A percentile compares a stretch with the other conserved stretches of the same genome.
phyloP scores from a whole-genome alignment of 2,888 invertebrate genomes.

The Leptinotarsa tumamoca region DNA sequence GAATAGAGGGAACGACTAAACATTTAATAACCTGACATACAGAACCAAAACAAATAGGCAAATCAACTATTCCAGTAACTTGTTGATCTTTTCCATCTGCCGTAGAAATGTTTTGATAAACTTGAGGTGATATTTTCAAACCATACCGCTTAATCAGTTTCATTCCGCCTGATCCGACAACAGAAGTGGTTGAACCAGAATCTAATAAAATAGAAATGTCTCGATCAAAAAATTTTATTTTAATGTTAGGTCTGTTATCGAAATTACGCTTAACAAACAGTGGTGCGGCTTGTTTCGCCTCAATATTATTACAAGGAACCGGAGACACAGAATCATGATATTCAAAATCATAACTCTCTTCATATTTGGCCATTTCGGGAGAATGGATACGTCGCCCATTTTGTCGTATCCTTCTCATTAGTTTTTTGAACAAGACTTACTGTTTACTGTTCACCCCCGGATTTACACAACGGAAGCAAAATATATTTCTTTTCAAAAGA shows the following conservation, averaged over 20 bases:
- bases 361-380: neutral
- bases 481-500: conserved; percentile 24
- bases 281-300: neutral
- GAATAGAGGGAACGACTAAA: too few relatives aligned
- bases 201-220: conserved; percentile 35
- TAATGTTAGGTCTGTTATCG: conserved; percentile 7
- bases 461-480: conserved; percentile 41
- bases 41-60: conserved; percentile 30
- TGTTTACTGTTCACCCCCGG: conserved; percentile 26
- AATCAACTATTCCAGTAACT: conserved; percentile 31
- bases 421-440: conserved; percentile 26
- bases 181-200: conserved; percentile 33
- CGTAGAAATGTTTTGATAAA: conserved; percentile 25
- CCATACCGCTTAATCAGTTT: conserved; percentile 22
- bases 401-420: neutral
- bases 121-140: conserved; percentile 6
- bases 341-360: neutral
- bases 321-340: too few relatives aligned
- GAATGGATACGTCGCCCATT: conserved; percentile 13
- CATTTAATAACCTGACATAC: conserved; percentile 25
- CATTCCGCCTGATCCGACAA: conserved; percentile 30
- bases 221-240: conserved; percentile 32
- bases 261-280: neutral
- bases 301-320: neutral
- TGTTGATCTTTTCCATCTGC: conserved; percentile 34